Base-by-base conservation (phyloP, 2,888 invertebrate species). In the Dryococelus australis region DNA sequence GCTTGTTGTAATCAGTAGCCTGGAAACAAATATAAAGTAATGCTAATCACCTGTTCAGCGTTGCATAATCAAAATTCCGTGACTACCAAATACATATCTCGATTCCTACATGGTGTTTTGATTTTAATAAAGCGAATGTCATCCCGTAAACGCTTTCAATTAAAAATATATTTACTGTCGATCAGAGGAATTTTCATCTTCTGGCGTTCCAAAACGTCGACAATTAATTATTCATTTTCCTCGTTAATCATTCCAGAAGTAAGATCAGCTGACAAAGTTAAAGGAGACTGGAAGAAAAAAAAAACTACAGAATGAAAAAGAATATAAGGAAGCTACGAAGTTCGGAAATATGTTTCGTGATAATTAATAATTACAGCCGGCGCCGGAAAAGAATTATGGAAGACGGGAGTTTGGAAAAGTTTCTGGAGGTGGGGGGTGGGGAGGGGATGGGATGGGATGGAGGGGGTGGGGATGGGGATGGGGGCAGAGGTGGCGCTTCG, bases 341-440 rank as follows among this genome's bases (percentile, higher is more conserved):
- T 65, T 65, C 65, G 65, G n/a, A 65, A 65, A 65, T n/a, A 65
- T 65, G 65, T 65, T 65, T 65, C 65, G 65, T 65, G n/a, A 65
- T 65, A 65, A 65, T 65, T 65, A 65, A 65, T 65, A 65, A 65
- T 65, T 65, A 65, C 65, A 65, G 65, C 24, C 65, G n/a, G 65
- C 65, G 8, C 65, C n/a, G 24, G 65, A 16, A 65, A 65, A 65
- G 65, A 65, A 65, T 65, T 16, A 65, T 24, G 65, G n/a, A 47
- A 16, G 47, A 65, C n/a, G 24, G 65, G 65, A 65, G 65, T 65
- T 65, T 8, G 24, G n/a, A 65, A 65, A 65, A 65, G 65, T 65
- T 65, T 65, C 65, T 24, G 8, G 65, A 16, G 65, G 16, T 12
- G 16, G 16, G 8, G 65, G 24, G 10, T 9, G 65, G 65, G 65